Base-by-base conservation (phyloP, 2,888 invertebrate species). In the Didymodactylos carnosus region DNA sequence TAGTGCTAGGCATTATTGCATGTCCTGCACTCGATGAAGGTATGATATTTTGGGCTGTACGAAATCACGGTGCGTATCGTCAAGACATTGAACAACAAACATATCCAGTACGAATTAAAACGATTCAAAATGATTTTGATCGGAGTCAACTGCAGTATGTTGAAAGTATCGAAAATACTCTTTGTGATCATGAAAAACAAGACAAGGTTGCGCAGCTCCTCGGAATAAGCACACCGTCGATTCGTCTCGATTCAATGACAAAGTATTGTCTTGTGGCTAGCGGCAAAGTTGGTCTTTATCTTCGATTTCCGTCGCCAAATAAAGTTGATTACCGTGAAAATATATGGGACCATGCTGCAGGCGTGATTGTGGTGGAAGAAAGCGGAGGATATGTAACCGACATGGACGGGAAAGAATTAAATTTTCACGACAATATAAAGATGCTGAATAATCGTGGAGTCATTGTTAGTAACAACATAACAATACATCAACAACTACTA, bases 331-430 rank as follows among this genome's bases (percentile, higher is more conserved):
- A 62, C n/a, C 62, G 62, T 35, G 62, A 62, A 35, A 62, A 62
- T 62, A 62, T 62, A n/a, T 97, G 95, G 97, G 91, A 91, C 81
- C 87, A 89, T 72, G 85, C 89, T 35, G 91, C 89, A 19, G 94
- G 92, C 0, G 89, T 89, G 80, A 84, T 95, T n/a, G 87, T 97
- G 75, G 88, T 95, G 0, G 86, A 88, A 71, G 97, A 98, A 85
- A 95, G 97, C 13, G 97, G 97, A 5, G 97, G 95, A 6, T 88
- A 90, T 25, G 88, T 90, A 71, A 87, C 91, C 46, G 94, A 95
- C 84, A 91, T 94, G 7, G 62, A 62, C n/a, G 62, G 62, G 10
- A 62, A 62, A 62, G 6, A 19, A 62, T 62, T 62, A 35, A 62
- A 62, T n/a, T 62, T 62, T 62, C 62, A 35, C 16, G 62, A 62